Conservation (phyloP, 2,888 invertebrate genomes). For the Nomada lathburiana region DNA sequence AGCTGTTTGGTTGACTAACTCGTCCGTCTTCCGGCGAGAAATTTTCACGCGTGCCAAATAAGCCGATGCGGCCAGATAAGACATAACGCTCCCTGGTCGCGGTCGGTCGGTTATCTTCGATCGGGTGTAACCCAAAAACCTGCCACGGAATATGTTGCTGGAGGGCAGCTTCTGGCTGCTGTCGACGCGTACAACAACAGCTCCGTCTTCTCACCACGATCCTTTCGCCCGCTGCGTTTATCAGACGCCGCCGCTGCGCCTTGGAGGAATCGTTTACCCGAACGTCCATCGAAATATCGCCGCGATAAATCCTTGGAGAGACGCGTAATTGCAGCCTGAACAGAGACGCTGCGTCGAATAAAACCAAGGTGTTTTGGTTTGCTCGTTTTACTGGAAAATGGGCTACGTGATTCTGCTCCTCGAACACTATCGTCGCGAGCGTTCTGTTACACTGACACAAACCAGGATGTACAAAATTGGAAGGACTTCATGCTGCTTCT, state of each 20-base stretch:
- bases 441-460: too few species aligned
- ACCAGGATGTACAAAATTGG: too few species aligned
- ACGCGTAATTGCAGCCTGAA: slow-evolving; percentile 22
- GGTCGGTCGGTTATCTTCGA: slow-evolving; percentile 60
- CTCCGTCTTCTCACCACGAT: slow-evolving; percentile 15
- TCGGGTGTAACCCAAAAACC: slow-evolving; percentile 65
- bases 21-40: slow-evolving; percentile 33
- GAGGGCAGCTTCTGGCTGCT: slow-evolving; percentile 34
- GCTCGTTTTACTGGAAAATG: not conserved
- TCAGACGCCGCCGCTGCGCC: not conserved
- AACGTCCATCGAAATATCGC: slow-evolving; percentile 27
- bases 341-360: not conserved
- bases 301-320: slow-evolving; percentile 14
- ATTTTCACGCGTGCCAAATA: slow-evolving; percentile 63
- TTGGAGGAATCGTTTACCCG: not conserved
- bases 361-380: not conserved
- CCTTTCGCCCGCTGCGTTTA: slow-evolving; percentile 9
- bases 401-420: too few species aligned
- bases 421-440: too few species aligned
- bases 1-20: slow-evolving; percentile 36
- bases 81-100: slow-evolving; percentile 29
- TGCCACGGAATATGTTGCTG: slow-evolving; percentile 53
- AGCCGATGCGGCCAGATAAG: slow-evolving; percentile 55
- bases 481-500: too few species aligned
- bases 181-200: slow-evolving; percentile 39